Conservation (phyloP, 2,888 invertebrate genomes). For the Rutpela maculata region DNA sequence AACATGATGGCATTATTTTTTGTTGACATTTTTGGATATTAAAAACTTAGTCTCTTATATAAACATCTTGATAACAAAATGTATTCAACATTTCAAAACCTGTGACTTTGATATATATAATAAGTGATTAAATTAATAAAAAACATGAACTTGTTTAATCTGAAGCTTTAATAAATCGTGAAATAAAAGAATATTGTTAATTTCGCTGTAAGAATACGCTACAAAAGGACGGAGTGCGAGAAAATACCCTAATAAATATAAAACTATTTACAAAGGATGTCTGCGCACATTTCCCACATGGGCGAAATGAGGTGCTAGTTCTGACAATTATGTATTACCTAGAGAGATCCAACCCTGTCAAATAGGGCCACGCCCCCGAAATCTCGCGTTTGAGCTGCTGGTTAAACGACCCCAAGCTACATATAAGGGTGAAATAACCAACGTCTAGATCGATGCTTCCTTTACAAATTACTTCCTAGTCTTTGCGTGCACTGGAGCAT, state of each 20-base stretch:
- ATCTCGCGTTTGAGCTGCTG: constrained; percentile 7
- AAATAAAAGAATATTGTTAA: too few relatives aligned
- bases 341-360: neutral
- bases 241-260: neutral
- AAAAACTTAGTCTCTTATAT: too few relatives aligned
- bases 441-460: neutral
- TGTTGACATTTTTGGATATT: too few relatives aligned
- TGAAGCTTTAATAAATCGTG: too few relatives aligned
- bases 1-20: too few relatives aligned
- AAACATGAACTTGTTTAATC: too few relatives aligned
- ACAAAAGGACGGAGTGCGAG: neutral
- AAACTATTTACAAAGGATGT: neutral
- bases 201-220: neutral
- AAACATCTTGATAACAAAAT: too few relatives aligned
- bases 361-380: neutral
- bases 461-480: neutral
- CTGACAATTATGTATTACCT: neutral
- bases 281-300: neutral
- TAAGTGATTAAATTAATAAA: too few relatives aligned
- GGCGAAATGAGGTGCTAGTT: neutral
- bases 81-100: too few relatives aligned
- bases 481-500: neutral
- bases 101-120: too few relatives aligned
- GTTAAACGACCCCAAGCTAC: constrained; percentile 1
- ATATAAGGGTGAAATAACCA: constrained; percentile 1